Base-by-base conservation (phyloP, 2,797 vertebrate species). In the Miopithecus talapoin region DNA sequence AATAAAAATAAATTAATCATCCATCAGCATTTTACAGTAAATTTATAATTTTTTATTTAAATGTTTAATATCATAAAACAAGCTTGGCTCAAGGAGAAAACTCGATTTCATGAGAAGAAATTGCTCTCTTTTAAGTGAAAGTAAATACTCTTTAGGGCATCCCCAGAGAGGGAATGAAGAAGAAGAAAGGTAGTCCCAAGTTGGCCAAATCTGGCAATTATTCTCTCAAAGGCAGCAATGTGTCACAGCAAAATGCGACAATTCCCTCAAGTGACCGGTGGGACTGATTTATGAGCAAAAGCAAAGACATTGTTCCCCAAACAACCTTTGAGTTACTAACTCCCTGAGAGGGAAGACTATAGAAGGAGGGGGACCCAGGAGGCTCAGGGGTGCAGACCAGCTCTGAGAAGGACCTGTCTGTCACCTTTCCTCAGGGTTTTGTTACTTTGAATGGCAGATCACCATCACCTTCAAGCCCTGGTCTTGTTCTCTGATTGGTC, bases 1-100 rank as follows among this genome's bases (percentile, higher is more conserved):
- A 94, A 81, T 84, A 93, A 90, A 97, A 90, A 87, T 43, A 95
- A 90, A 89, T 74, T 28, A 79, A 93, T 90, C 76, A 36, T 57
- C 84, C 91, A 55, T 83, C 89, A 81, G 84, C 88, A 39, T 74
- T 86, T 89, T 55, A 76, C 3, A 17, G 39, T 53, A 41, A 5
- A 2, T 68, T 75, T 57, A 76, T 89, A 88, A 93, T 76, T 96
- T 96, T 95, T 91, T 80, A 89, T 84, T 95, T 92, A 96, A 97
- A 88, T 79, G 53, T 87, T 95, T 92, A 78, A 92, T 96, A 85
- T 92, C 83, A 75, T 74, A 81, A 78, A 94, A 55, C 53, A 46
- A 84, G 33, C 50, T 57, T 36, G 48, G 57, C 89, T 36, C 10
- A 4, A 91, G 43, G 84, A 84, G 70, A 30, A 41, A 85, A 48